A percentile compares a stretch with the other conserved stretches of the same genome.
phyloP scores from a whole-genome alignment of 2,113 vertebrate species.

The Cynopterus brachyotis region DNA sequence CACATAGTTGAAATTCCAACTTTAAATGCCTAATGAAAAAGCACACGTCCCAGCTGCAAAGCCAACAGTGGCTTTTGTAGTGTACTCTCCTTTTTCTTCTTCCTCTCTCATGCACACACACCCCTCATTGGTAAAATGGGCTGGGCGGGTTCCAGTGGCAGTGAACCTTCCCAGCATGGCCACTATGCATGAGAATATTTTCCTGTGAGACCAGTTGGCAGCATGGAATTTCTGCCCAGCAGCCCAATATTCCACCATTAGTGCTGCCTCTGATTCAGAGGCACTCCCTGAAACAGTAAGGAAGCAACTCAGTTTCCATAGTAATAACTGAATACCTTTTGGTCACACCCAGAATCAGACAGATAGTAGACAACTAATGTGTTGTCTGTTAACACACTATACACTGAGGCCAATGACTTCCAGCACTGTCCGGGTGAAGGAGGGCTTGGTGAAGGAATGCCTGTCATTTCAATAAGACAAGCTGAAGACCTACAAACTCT shows the following conservation, averaged over 20 bases:
- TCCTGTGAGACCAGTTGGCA: background rate
- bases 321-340: conserved; percentile 24
- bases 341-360: background rate
- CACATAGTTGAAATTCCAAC: conserved; percentile 72
- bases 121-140: background rate
- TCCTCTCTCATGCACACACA: background rate
- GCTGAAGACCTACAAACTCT: background rate
- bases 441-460: background rate
- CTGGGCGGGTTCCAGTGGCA: too few relatives aligned
- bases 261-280: background rate
- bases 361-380: background rate
- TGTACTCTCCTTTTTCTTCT: background rate
- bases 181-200: background rate
- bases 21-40: conserved; percentile 53
- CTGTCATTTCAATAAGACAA: background rate
- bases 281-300: background rate
- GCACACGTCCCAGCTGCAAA: background rate
- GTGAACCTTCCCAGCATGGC: background rate
- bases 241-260: background rate
- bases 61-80: background rate
- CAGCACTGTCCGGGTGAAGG: background rate
- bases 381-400: background rate
- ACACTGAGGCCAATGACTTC: background rate
- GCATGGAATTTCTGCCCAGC: background rate
- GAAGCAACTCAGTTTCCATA: background rate